Evolutionary conservation across 2,797 vertebrate genomes (phyloP).

Genomic region (Hipposideros larvatus): DNA sequence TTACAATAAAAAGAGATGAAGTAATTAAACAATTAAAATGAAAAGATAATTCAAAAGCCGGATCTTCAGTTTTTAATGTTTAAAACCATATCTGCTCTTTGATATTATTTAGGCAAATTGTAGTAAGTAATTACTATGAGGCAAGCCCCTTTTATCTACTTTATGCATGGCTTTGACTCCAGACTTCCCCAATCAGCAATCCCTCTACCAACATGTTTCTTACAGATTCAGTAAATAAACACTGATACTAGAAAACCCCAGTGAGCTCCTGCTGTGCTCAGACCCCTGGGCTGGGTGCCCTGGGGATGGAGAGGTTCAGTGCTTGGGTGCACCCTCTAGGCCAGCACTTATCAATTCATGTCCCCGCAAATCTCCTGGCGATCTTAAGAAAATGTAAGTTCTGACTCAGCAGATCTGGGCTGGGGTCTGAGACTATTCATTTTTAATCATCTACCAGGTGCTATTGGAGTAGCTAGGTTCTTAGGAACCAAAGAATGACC

Average conservation of each 20-base stretch:
- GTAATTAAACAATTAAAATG: constrained; percentile 27
- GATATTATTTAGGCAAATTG: constrained; percentile 9
- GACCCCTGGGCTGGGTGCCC: background rate
- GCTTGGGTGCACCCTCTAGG: background rate
- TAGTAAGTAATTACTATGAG: background rate
- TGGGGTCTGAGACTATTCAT: background rate
- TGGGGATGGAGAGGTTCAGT: background rate
- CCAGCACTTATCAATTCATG: background rate
- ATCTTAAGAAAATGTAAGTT: background rate
- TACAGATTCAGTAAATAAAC: background rate
- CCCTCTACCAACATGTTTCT: background rate
- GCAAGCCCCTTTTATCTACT: background rate
- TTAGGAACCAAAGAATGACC: background rate
- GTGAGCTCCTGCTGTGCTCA: background rate
- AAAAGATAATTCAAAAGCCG: background rate
- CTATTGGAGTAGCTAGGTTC: background rate
- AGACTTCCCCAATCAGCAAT: background rate
- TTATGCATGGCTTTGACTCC: background rate
- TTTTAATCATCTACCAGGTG: background rate
- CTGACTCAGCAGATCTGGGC: background rate
- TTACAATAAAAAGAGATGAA: constrained; percentile 55
- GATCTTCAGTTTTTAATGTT: constrained; percentile 20
- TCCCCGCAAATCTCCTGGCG: background rate
- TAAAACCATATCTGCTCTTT: constrained; percentile 22
- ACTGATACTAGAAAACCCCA: background rate